Evolutionary conservation across 2,888 invertebrate species (phyloP).

Genomic region (Sphaerophoria rueppellii): DNA sequence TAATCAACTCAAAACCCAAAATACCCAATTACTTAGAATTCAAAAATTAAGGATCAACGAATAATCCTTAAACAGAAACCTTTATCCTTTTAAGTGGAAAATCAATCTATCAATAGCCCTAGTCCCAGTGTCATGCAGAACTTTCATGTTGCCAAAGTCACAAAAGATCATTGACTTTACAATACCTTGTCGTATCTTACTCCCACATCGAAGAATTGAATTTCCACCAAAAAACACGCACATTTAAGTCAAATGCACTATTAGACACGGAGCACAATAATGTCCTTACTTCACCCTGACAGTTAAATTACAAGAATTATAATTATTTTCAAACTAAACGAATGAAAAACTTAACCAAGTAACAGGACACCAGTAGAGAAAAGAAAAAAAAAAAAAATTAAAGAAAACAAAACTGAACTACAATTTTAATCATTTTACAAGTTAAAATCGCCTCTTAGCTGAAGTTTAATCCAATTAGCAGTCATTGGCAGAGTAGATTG

Average conservation of each 20-base stretch:
- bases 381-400: neutral
- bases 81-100: too few species aligned
- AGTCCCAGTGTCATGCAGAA: too few species aligned
- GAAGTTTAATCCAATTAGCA: conserved; percentile 71
- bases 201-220: conserved; percentile 1
- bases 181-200: neutral
- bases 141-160: too few species aligned
- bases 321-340: neutral
- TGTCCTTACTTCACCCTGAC: conserved; percentile 1
- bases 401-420: neutral
- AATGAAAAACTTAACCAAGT: neutral
- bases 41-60: too few species aligned
- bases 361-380: neutral
- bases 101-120: too few species aligned
- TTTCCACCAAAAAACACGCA: conserved; percentile 2
- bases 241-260: conserved; percentile 3
- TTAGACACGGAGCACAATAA: neutral
- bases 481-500: conserved; percentile 62
- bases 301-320: neutral
- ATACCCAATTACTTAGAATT: too few species aligned
- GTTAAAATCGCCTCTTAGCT: conserved; percentile 60
- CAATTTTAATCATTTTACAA: conserved; percentile 48
- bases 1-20: too few species aligned
- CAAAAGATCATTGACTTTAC: conserved; percentile 2
- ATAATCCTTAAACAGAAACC: too few species aligned